These are phyloP conservation scores for Phalacrocorax pelagicus DNA, from an alignment of 2,113 vertebrate species.

Conservation along the genomic window DNA sequence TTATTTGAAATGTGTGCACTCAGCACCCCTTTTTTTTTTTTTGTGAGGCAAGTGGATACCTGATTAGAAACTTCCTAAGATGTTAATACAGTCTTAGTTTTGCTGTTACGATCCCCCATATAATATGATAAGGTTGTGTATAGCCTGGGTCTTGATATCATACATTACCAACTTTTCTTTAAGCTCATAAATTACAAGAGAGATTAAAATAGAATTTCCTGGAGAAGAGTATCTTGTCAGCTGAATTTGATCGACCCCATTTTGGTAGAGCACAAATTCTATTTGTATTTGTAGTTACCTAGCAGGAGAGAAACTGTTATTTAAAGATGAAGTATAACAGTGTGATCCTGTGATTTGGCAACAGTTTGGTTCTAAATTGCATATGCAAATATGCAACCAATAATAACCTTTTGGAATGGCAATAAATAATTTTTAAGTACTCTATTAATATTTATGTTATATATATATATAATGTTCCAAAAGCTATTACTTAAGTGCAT, in stretches of 20 bases:
- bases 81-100: not conserved
- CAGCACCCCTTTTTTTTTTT: not conserved
- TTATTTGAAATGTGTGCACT: not conserved
- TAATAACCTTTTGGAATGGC: not conserved
- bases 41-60: not conserved
- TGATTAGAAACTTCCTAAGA: not conserved
- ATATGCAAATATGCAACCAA: not conserved
- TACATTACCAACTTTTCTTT: not conserved
- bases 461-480: not conserved
- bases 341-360: not conserved
- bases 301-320: not conserved
- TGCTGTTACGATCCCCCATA: not conserved
- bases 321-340: not conserved
- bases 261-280: conserved; percentile 37
- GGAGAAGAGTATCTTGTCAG: conserved; percentile 33
- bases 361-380: not conserved
- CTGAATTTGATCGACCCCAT: conserved; percentile 26
- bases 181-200: not conserved
- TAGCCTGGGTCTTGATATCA: not conserved
- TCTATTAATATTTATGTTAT: not conserved
- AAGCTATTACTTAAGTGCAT: not conserved
- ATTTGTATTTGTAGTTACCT: conserved; percentile 32
- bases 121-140: not conserved
- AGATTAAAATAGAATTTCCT: conserved; percentile 53
- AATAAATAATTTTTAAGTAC: not conserved